Conservation (phyloP, 2,113 vertebrate species). For the Rostratula benghalensis region DNA sequence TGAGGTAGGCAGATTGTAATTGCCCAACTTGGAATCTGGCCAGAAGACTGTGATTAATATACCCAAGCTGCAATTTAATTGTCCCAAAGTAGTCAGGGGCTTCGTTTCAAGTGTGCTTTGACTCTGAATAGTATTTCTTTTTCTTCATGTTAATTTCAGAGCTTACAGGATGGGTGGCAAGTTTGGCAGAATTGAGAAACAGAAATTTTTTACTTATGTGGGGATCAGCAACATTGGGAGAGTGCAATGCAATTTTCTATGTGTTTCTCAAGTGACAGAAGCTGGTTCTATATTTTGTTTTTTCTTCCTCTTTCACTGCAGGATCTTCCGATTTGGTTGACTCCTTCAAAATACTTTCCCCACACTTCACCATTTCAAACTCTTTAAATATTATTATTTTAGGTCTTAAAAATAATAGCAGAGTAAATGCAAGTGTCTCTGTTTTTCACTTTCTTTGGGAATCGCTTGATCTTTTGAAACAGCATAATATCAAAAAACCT, state of each 20-base stretch:
- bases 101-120: conserved; percentile 35
- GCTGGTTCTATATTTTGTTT: not conserved
- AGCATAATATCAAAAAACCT: not conserved
- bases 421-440: not conserved
- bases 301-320: not conserved
- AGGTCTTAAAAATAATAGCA: not conserved
- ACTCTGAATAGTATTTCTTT: conserved; percentile 17
- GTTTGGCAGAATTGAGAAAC: not conserved
- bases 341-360: not conserved
- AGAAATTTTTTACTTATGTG: not conserved
- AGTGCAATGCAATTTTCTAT: not conserved
- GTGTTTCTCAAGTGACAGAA: not conserved
- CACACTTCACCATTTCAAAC: not conserved
- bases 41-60: conserved; percentile 54
- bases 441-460: not conserved
- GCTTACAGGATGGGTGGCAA: not conserved
- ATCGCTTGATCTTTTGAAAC: not conserved
- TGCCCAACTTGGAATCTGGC: not conserved
- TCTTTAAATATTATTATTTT: not conserved
- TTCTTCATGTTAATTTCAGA: not conserved
- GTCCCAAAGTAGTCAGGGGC: not conserved
- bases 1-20: conserved; percentile 55
- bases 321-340: not conserved
- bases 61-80: conserved; percentile 17
- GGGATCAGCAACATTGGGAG: not conserved